phyloP scores from a whole-genome alignment of 2,888 invertebrate genomes.

The Ommatoiulus sabulosus region DNA sequence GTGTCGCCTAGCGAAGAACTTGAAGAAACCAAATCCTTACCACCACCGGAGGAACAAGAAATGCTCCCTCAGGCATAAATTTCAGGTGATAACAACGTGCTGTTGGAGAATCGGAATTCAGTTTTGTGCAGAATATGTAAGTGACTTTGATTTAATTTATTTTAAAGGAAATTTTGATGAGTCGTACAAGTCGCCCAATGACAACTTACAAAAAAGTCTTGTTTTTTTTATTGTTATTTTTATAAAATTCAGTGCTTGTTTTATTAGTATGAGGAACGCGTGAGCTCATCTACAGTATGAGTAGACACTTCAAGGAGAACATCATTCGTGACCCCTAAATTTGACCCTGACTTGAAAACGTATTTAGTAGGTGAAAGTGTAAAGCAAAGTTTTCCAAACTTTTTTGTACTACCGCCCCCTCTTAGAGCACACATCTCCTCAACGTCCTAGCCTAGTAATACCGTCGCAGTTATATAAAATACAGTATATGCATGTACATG shows the following conservation, averaged over 20 bases:
- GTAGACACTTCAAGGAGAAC: not conserved
- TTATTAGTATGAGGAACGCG: not conserved
- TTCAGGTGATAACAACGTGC: not conserved
- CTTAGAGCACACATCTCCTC: too few relatives aligned
- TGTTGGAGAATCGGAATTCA: not conserved
- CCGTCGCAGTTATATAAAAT: too few relatives aligned
- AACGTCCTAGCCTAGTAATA: too few relatives aligned
- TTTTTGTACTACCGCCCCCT: too few relatives aligned
- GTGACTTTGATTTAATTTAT: not conserved
- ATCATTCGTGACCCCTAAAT: not conserved
- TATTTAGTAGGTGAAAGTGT: not conserved
- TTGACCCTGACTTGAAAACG: not conserved
- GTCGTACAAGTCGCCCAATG: not conserved
- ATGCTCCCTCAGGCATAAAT: not conserved
- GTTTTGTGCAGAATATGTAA: not conserved
- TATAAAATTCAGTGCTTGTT: not conserved
- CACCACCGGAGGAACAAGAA: not conserved
- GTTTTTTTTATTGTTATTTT: not conserved
- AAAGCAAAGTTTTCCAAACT: not conserved
- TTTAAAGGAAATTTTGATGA: not conserved
- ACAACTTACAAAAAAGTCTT: not conserved
- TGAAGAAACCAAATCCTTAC: not conserved
- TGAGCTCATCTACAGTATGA: not conserved
- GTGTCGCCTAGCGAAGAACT: not conserved
- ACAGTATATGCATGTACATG: too few relatives aligned